These are phyloP conservation scores for cattle (Bos taurus) DNA, from an alignment of 2,113 vertebrate genomes.

Conservation along the genomic window DNA sequence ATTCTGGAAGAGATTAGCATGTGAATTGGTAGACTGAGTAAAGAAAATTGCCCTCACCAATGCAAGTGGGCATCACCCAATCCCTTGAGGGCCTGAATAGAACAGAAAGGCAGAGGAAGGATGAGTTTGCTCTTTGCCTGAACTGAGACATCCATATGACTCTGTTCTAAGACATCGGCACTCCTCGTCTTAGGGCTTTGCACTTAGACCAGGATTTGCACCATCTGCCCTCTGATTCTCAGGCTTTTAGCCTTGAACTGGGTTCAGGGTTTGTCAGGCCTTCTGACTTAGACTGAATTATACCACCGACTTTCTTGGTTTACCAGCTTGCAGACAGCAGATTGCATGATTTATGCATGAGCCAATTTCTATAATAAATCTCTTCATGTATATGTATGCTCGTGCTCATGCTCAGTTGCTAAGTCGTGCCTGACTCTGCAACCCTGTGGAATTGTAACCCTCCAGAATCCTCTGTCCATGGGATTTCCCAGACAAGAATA, in stretches of 20 bases:
- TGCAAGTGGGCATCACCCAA: not conserved
- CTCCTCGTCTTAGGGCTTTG: not conserved
- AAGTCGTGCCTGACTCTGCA: not conserved
- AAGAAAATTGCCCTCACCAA: not conserved
- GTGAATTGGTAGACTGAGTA: not conserved
- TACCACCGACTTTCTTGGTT: not conserved
- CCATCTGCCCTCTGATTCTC: not conserved
- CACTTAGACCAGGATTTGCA: not conserved
- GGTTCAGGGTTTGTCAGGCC: not conserved
- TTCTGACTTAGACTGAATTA: not conserved
- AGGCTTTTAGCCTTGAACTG: not conserved
- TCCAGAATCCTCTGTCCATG: not conserved
- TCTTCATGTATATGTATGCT: not conserved
- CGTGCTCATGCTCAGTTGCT: not conserved
- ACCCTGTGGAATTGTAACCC: not conserved
- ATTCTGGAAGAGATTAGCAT: not conserved
- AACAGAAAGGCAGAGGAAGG: not conserved
- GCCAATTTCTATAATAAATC: not conserved
- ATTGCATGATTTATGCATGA: not conserved
- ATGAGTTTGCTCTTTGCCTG: not conserved
- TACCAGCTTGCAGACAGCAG: not conserved
- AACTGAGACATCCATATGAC: not conserved
- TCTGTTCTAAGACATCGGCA: not conserved
- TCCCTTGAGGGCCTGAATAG: not conserved
- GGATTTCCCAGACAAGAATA: not conserved